Evolutionary conservation across 2,888 invertebrate species (phyloP).

Genomic region (Hololepta plana): DNA sequence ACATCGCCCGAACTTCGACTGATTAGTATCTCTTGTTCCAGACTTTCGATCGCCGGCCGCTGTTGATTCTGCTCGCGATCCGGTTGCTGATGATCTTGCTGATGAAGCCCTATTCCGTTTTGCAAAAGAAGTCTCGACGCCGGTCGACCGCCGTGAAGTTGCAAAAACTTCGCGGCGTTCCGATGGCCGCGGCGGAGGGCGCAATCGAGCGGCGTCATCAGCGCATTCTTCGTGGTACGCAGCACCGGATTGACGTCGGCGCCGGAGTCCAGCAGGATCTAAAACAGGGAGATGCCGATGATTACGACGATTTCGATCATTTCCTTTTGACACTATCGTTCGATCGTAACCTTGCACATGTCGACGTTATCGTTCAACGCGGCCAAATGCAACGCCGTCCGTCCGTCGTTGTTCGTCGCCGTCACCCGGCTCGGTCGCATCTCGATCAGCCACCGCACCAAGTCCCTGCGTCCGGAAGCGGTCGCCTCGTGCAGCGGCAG

Average conservation of each 20-base stretch:
- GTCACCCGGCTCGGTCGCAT: constrained; percentile 70
- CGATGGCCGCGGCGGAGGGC: constrained; percentile 72
- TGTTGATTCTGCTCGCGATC: too few relatives aligned
- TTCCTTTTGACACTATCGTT: too few relatives aligned
- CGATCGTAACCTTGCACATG: constrained; percentile 60
- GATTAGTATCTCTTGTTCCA: too few relatives aligned
- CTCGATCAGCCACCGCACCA: constrained; percentile 75
- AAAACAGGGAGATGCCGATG: too few relatives aligned
- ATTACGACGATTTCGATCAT: too few relatives aligned
- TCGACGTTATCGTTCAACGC: constrained; percentile 87
- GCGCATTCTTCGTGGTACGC: constrained; percentile 57
- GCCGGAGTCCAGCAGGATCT: constrained; percentile 63
- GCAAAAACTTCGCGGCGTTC: constrained; percentile 82
- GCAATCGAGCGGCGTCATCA: constrained; percentile 82
- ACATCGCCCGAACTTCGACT: too few relatives aligned
- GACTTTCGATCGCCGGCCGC: too few relatives aligned
- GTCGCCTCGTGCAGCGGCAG: constrained; percentile 93
- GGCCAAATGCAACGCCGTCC: constrained; percentile 85
- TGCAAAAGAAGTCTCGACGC: too few relatives aligned
- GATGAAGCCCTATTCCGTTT: too few relatives aligned
- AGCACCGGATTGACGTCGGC: constrained; percentile 75
- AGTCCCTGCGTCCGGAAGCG: constrained; percentile 71
- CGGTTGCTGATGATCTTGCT: too few relatives aligned
- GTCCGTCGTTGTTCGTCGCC: constrained; percentile 81
- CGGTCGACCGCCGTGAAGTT: constrained; percentile 76